These are phyloP conservation scores for Lonchura striata DNA, from an alignment of 2,113 vertebrate genomes.

Conservation along the genomic window DNA sequence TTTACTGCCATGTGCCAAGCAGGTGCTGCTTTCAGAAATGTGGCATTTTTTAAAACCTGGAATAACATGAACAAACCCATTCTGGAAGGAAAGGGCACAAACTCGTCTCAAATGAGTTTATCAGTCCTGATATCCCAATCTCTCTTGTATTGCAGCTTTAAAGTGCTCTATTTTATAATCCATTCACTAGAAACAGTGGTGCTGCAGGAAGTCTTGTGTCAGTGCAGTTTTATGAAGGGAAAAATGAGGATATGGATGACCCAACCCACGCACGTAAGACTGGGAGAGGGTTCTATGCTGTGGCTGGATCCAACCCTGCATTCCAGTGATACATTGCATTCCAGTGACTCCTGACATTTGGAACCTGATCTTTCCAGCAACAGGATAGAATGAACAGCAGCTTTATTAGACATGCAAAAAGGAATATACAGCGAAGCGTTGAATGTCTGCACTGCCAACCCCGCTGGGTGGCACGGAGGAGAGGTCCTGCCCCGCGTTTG, in stretches of 20 bases:
- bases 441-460: conserved; percentile 31
- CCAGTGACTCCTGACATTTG: conserved; percentile 49
- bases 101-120: neutral
- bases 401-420: neutral
- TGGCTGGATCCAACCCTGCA: conserved; percentile 59
- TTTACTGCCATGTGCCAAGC: neutral
- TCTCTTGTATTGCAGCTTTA: conserved; percentile 83
- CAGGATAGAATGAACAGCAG: conserved; percentile 66
- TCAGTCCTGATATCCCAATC: neutral
- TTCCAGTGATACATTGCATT: neutral
- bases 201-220: conserved; percentile 60
- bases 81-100: neutral
- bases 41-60: conserved; percentile 32
- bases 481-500: neutral
- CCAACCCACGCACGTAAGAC: neutral
- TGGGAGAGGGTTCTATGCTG: conserved; percentile 58
- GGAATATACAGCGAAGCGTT: neutral
- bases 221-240: neutral
- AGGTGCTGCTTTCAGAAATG: neutral
- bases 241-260: neutral
- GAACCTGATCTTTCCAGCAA: conserved; percentile 53
- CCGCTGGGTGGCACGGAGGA: neutral
- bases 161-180: conserved; percentile 69
- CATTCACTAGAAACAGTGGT: conserved; percentile 67
- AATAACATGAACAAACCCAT: conserved; percentile 9